Evolutionary conservation across 2,797 vertebrate species (phyloP).

Genomic region (Myotis vivesi): DNA sequence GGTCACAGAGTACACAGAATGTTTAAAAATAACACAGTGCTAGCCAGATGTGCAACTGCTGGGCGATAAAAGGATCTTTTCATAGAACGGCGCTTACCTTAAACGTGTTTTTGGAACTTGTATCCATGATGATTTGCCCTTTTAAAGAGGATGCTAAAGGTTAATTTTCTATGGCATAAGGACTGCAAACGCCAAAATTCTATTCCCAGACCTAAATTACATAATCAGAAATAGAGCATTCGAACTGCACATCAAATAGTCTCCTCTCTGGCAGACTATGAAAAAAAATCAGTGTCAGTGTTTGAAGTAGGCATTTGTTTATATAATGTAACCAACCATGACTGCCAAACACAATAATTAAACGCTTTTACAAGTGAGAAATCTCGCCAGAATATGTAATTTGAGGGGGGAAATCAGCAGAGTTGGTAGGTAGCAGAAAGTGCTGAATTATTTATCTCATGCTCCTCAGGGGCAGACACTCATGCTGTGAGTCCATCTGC

Average conservation of each 20-base stretch:
- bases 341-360: slow-evolving; percentile 82
- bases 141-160: slow-evolving; percentile 39
- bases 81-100: neutral
- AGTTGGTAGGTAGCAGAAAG: slow-evolving; percentile 65
- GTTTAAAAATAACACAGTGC: neutral
- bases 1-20: neutral
- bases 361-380: slow-evolving; percentile 79
- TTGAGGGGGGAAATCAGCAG: slow-evolving; percentile 76
- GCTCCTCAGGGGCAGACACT: slow-evolving; percentile 30
- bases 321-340: slow-evolving; percentile 76
- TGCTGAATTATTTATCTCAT: slow-evolving; percentile 66
- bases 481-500: neutral
- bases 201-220: slow-evolving; percentile 66
- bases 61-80: neutral
- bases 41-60: neutral
- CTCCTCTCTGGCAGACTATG: slow-evolving; percentile 78
- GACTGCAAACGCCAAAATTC: slow-evolving; percentile 46
- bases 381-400: slow-evolving; percentile 82
- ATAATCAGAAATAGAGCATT: slow-evolving; percentile 65
- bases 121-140: neutral
- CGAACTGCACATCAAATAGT: slow-evolving; percentile 74
- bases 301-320: slow-evolving; percentile 82
- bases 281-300: slow-evolving; percentile 74
- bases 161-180: slow-evolving; percentile 55
- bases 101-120: slow-evolving; percentile 30